Conservation (phyloP, 2,888 invertebrate species). For the Adineta ricciae region DNA sequence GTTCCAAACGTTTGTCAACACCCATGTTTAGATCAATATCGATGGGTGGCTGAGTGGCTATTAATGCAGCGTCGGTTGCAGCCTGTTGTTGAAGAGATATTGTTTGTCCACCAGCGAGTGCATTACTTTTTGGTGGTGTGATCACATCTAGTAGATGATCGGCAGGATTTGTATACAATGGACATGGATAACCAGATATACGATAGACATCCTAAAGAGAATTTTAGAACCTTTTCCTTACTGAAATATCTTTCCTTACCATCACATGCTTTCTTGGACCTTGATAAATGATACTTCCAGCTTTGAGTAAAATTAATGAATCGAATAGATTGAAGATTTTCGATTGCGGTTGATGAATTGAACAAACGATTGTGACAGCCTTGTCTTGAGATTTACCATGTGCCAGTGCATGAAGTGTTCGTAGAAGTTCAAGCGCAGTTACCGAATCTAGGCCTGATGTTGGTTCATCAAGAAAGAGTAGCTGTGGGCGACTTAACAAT, state of each 20-base stretch:
- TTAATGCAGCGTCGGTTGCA: not conserved
- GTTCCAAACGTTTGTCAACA: not conserved
- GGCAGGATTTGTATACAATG: not conserved
- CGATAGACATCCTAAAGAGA: not conserved
- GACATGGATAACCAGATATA: not conserved
- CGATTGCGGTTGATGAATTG: slow-evolving; percentile 49
- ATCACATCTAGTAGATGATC: not conserved
- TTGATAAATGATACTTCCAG: slow-evolving; percentile 45
- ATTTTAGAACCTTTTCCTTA: not conserved
- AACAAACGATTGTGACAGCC: slow-evolving; percentile 44
- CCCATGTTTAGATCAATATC: not conserved
- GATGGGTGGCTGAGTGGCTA: not conserved
- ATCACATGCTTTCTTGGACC: slow-evolving; percentile 38
- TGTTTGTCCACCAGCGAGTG: not conserved
- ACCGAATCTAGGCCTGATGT: slow-evolving; percentile 50
- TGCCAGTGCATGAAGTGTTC: slow-evolving; percentile 37
- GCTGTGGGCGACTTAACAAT: slow-evolving; percentile 46
- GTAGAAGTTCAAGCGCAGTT: slow-evolving; percentile 48
- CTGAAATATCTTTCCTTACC: not conserved
- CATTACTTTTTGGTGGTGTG: not conserved
- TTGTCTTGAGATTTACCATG: not conserved
- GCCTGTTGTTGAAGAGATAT: not conserved
- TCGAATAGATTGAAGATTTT: slow-evolving; percentile 39
- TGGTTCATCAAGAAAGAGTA: slow-evolving; percentile 50
- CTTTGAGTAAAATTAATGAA: slow-evolving; percentile 42